Percentiles rank a stretch among this genome's conserved stretches.
Conservation (phyloP, 1,140 invertebrate species). For the Drosophila kanapiae region DNA sequence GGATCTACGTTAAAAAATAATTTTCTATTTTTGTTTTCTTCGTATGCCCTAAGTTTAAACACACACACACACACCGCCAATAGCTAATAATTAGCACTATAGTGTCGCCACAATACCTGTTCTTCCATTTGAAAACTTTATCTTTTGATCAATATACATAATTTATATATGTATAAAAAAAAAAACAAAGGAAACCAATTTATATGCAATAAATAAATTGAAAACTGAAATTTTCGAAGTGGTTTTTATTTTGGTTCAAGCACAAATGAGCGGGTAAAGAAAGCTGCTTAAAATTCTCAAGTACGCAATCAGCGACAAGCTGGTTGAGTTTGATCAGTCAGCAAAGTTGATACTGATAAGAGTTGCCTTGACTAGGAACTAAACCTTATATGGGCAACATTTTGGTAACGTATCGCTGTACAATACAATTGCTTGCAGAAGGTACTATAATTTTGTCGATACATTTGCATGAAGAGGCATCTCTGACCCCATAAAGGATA, state of each 20-base stretch:
- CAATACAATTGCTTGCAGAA: no score
- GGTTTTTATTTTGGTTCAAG: not conserved
- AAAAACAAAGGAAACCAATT: slow-evolving; percentile 66
- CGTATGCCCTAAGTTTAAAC: slow-evolving; percentile 74
- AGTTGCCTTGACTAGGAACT: not conserved
- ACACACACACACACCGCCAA: slow-evolving; percentile 58
- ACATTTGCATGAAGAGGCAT: no score
- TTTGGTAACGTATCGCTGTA: no score
- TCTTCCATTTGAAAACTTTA: slow-evolving; percentile 78
- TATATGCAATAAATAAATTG: slow-evolving; percentile 82
- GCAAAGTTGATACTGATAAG: no score
- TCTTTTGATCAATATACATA: slow-evolving; percentile 68
- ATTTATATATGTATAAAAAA: slow-evolving; percentile 45
- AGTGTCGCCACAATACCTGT: slow-evolving; percentile 82
- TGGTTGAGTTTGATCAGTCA: no score
- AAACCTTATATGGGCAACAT: no score
- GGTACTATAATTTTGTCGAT: no score
- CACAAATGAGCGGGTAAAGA: not conserved
- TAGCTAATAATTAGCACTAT: slow-evolving; percentile 83
- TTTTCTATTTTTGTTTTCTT: slow-evolving; percentile 71
- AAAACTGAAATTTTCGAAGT: slow-evolving; percentile 49
- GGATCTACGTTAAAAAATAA: slow-evolving; percentile 56
- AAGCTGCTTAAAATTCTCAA: not conserved
- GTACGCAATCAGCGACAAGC: not conserved
- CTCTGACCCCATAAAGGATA: no score